Conservation (phyloP, 2,797 vertebrate species). For the Aulostomus chinensis region DNA sequence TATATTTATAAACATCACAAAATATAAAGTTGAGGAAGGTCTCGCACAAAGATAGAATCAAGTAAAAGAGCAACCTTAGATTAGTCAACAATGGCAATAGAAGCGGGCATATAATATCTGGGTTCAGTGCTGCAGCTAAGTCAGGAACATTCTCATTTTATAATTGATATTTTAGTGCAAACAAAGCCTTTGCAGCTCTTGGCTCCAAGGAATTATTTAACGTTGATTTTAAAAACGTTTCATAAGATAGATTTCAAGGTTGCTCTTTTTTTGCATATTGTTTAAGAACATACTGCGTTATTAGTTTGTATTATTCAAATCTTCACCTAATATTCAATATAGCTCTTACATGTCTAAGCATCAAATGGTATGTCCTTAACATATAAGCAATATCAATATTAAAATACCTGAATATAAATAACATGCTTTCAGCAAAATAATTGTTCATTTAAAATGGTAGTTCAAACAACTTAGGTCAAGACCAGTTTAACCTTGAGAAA, state of each 20-base stretch:
- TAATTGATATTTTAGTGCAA: constrained; percentile 70
- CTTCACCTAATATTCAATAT: constrained; percentile 62
- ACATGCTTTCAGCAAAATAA: constrained; percentile 81
- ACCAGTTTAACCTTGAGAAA: constrained; percentile 69
- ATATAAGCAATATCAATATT: constrained; percentile 72
- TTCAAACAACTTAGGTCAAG: constrained; percentile 61
- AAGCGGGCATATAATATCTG: constrained; percentile 61
- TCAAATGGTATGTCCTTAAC: constrained; percentile 63
- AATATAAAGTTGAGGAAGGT: constrained; percentile 75
- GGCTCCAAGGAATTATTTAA: constrained; percentile 48
- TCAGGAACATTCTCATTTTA: constrained; percentile 59
- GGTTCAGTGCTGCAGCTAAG: constrained; percentile 61
- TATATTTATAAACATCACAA: constrained; percentile 80
- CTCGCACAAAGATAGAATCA: constrained; percentile 73
- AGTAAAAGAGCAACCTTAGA: constrained; percentile 76
- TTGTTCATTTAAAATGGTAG: constrained; percentile 69
- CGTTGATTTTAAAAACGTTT: constrained; percentile 67
- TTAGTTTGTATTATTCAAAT: constrained; percentile 55
- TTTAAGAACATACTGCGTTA: constrained; percentile 64
- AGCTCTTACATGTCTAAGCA: constrained; percentile 70
- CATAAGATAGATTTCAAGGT: constrained; percentile 62
- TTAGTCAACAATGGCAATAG: constrained; percentile 58
- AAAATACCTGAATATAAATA: constrained; percentile 81
- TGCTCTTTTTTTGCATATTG: constrained; percentile 79
- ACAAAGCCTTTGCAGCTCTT: constrained; percentile 59